Base-by-base conservation (phyloP, 1,140 invertebrate genomes). In the Andricus grossulariae region DNA sequence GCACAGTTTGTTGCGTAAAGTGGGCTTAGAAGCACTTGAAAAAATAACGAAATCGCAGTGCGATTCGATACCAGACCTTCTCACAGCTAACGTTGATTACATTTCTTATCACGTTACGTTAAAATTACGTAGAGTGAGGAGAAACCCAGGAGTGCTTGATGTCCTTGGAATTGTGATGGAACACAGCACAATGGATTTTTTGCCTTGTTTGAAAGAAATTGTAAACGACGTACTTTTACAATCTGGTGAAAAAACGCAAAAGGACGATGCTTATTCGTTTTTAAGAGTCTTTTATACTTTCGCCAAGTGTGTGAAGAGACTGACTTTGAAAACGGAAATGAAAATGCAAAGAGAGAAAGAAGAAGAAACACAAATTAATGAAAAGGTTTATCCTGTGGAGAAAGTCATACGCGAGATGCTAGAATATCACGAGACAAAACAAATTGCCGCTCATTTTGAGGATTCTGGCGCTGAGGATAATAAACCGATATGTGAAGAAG, bases 221-320 rank as follows among this genome's bases (percentile, higher is more conserved):
- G 91, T 95, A 3, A 90, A 93, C 78, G 93, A 95, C 83, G 93
- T 95, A 78, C 87, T 95, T 71, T 80, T 92, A 4, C 93, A 94
- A 87, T 93, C 93, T 80, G 93, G 91, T 82, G 92, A 92, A 76
- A 91, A 88, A 81, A 93, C 92, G 80, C 92, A 93, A 80, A 88
- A 93, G 77, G 89, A 88, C 50, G 92, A 94, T 84, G 83, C 90
- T 0, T 87, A 89, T 80, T 88, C 92, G 0, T 95, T 94, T 84
- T 85, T 95, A 11, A 93, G 93, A 87, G 92, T 95, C 39, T 95
- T 95, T 85, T 89, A 93, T 73, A 93, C 93, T 4, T 95, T 95
- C 88, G 84, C 94, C 0, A 85, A 90, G 12, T 93, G 93, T 74
- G 87, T 95, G 50, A 88, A 90, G 72, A 91, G 90, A 73, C 93